A percentile compares a stretch with the other conserved stretches of the same genome.
phyloP scores from a whole-genome alignment of 1,140 invertebrate genomes.

The Copidosoma floridanum region DNA sequence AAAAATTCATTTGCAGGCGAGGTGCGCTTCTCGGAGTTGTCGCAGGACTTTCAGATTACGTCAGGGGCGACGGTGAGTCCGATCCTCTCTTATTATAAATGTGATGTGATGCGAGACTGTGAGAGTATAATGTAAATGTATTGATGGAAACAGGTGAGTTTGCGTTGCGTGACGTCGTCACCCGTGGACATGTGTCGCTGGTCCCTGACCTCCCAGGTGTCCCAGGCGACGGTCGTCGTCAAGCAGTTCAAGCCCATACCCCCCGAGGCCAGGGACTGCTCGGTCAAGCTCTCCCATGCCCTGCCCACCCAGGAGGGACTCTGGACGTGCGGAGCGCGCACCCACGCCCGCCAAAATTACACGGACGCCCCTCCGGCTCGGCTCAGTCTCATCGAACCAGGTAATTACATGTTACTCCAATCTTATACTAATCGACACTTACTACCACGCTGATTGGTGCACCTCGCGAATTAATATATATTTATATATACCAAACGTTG shows the following conservation, averaged over 20 bases:
- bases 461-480: too few relatives aligned
- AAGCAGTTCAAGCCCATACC: constrained; percentile 50
- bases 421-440: too few relatives aligned
- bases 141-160: too few relatives aligned
- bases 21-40: constrained; percentile 51
- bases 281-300: constrained; percentile 48
- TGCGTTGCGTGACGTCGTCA: constrained; percentile 48
- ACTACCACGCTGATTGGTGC: too few relatives aligned
- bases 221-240: constrained; percentile 51
- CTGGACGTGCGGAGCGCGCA: constrained; percentile 51
- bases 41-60: constrained; percentile 52
- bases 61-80: constrained; percentile 44
- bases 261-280: constrained; percentile 49
- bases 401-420: too few relatives aligned
- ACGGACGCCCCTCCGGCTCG: constrained; percentile 54
- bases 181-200: constrained; percentile 53
- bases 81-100: too few relatives aligned
- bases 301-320: constrained; percentile 48
- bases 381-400: constrained; percentile 53
- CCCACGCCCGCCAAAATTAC: constrained; percentile 44
- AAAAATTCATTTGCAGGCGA: too few relatives aligned
- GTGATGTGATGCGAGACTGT: too few relatives aligned
- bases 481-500: too few relatives aligned
- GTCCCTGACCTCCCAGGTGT: constrained; percentile 50
- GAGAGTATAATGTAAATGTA: too few relatives aligned